Conservation (phyloP, 1,140 invertebrate species). For the Drosophila sucinea region DNA sequence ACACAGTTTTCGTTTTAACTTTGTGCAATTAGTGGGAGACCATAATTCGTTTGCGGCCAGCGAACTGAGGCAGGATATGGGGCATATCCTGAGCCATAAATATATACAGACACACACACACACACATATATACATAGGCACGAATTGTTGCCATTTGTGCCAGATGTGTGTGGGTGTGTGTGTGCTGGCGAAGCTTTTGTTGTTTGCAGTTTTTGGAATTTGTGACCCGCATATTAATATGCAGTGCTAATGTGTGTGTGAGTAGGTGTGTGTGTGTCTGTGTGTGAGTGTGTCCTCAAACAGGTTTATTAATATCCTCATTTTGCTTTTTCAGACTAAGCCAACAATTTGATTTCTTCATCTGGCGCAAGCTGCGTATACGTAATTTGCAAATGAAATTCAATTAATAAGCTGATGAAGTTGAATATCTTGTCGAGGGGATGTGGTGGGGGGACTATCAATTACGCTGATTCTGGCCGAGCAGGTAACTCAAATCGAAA, state of each 20-base stretch:
- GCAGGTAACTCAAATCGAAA: constrained; percentile 49
- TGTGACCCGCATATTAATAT: constrained; percentile 61
- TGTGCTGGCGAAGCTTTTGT: constrained; percentile 24
- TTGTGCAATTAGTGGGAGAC: constrained; percentile 70
- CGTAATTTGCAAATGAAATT: constrained; percentile 69
- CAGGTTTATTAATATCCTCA: constrained; percentile 4
- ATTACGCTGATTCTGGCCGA: constrained; percentile 23
- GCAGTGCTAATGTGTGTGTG: background rate
- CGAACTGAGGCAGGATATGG: constrained; percentile 59
- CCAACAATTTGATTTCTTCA: constrained; percentile 47
- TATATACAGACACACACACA: constrained; percentile 39
- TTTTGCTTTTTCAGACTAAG: constrained; percentile 23
- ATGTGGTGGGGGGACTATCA: constrained; percentile 40
- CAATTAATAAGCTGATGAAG: constrained; percentile 59
- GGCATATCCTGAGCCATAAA: constrained; percentile 70
- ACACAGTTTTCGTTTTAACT: constrained; percentile 78
- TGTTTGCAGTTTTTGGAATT: constrained; percentile 41
- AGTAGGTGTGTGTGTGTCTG: constrained; percentile 7
- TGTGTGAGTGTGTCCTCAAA: constrained; percentile 29
- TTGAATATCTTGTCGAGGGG: constrained; percentile 47
- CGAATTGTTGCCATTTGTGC: constrained; percentile 63
- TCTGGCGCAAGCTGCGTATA: constrained; percentile 60
- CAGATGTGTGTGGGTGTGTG: constrained; percentile 40
- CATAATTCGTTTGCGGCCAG: constrained; percentile 76
- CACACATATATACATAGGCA: constrained; percentile 17